A percentile compares a stretch with the other conserved stretches of the same genome.
phyloP scores from a whole-genome alignment of 2,888 invertebrate genomes.

The Scaptomyza flava region DNA sequence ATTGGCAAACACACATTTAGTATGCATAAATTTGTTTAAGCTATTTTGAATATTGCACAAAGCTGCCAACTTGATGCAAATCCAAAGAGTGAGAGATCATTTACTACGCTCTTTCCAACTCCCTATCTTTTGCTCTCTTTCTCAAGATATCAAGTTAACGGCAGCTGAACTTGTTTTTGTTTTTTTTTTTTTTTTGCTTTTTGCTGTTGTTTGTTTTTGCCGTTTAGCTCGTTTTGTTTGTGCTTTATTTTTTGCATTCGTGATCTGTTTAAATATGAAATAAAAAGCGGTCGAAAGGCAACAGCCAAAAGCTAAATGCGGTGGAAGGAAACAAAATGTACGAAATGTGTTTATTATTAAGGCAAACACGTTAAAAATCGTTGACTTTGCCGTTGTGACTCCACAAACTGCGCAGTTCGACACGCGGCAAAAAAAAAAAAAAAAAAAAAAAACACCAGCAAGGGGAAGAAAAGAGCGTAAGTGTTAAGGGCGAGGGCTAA shows the following conservation, averaged over 20 bases:
- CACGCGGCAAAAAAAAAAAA: constrained; percentile 25
- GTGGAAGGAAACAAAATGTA: constrained; percentile 55
- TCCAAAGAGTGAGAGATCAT: not conserved
- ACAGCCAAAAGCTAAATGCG: constrained; percentile 34
- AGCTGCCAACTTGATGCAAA: constrained; percentile 25
- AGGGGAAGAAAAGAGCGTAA: constrained; percentile 14
- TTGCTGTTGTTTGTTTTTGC: not conserved
- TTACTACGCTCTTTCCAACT: not conserved
- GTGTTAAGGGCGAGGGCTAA: constrained; percentile 4
- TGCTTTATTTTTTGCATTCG: constrained; percentile 43
- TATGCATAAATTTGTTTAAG: constrained; percentile 9
- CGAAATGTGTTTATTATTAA: constrained; percentile 75
- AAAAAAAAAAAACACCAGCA: constrained; percentile 9
- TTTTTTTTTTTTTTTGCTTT: constrained; percentile 5
- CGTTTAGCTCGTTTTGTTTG: constrained; percentile 14
- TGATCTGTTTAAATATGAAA: constrained; percentile 70
- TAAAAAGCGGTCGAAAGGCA: constrained; percentile 30
- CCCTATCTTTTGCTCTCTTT: not conserved
- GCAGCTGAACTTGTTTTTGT: constrained; percentile 70
- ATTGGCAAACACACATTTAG: not conserved
- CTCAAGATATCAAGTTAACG: constrained; percentile 50
- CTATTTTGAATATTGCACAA: constrained; percentile 1
- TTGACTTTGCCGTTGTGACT: constrained; percentile 58
- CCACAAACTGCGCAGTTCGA: constrained; percentile 62
- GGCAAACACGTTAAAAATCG: constrained; percentile 68